A percentile compares a stretch with the other conserved stretches of the same genome.
Evolutionary conservation across 2,888 invertebrate genomes (phyloP).

Genomic region (Boloria euphrosyne): DNA sequence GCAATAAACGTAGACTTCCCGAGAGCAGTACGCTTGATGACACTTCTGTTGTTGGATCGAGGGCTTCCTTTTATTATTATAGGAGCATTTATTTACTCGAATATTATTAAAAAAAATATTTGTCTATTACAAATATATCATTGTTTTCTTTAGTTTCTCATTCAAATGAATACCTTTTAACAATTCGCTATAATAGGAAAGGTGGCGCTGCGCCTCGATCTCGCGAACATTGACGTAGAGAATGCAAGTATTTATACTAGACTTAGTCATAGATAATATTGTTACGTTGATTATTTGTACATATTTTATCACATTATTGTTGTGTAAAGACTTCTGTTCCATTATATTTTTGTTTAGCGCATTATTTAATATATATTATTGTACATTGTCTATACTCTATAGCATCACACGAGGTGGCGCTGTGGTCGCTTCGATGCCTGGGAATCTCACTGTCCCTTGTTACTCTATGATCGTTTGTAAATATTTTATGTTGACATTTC

Average conservation of each 20-base stretch:
- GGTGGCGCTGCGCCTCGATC: conserved; percentile 5
- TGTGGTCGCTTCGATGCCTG: conserved; percentile 27
- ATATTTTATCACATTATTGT: conserved; percentile 66
- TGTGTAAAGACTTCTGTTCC: conserved; percentile 73
- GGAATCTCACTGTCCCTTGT: conserved; percentile 42
- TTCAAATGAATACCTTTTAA: no score
- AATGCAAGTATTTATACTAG: conserved; percentile 17
- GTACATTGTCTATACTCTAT: conserved; percentile 24
- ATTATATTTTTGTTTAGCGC: conserved; percentile 49
- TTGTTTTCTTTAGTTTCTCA: background rate
- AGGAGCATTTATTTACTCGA: no score
- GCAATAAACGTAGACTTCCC: no score
- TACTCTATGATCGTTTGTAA: conserved; percentile 54
- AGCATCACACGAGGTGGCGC: conserved; percentile 26
- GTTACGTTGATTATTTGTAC: conserved; percentile 66
- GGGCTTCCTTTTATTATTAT: no score
- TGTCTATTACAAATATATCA: no score
- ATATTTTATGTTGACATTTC: conserved; percentile 62
- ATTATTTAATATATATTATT: conserved; percentile 26
- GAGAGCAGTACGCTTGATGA: no score
- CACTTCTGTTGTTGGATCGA: no score
- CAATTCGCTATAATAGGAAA: no score
- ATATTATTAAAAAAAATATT: no score
- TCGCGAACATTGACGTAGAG: background rate
- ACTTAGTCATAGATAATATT: conserved; percentile 47